These are phyloP conservation scores for Bos taurus DNA, from an alignment of 2,113 vertebrate genomes.

Conservation along the genomic window ARS-UCD2.0 NC_037329.1:63952501-63953000, in stretches of 20 bases:
- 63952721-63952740: background rate
- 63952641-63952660: too few relatives aligned
- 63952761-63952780: background rate
- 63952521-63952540: too few relatives aligned
- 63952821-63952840: too few relatives aligned
- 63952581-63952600: too few relatives aligned
- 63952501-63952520: too few relatives aligned
- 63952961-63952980: background rate
- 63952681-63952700: too few relatives aligned
- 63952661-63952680: too few relatives aligned
- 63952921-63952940: background rate
- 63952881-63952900: background rate
- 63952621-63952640: too few relatives aligned
- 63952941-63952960: background rate
- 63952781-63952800: background rate
- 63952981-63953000: background rate
- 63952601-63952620: too few relatives aligned
- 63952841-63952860: background rate
- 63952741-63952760: background rate
- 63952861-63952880: background rate
- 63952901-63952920: background rate
- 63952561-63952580: too few relatives aligned
- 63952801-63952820: background rate
- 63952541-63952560: too few relatives aligned
- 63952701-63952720: background rate